phyloP scores from a whole-genome alignment of 2,797 vertebrate genomes.

The Gadopsis bispinosus region DNA sequence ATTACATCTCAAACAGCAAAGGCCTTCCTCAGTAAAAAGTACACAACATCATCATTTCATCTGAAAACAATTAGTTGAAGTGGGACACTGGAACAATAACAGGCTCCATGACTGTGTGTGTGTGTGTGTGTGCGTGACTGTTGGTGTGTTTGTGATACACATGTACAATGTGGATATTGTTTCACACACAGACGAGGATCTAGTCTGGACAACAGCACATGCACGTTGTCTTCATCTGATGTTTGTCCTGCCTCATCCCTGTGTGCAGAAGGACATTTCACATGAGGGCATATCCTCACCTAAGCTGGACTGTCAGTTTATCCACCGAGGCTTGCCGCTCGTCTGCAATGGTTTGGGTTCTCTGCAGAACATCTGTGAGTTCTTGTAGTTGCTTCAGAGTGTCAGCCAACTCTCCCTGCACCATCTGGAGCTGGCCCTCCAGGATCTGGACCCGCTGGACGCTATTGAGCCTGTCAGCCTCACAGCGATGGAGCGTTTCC shows the following conservation, averaged over 20 bases:
- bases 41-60: constrained; percentile 3
- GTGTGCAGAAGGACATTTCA: constrained; percentile 31
- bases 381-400: constrained; percentile 85
- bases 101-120: not conserved
- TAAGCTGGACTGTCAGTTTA: constrained; percentile 88
- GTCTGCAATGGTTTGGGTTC: constrained; percentile 86
- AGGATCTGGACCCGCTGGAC: constrained; percentile 81
- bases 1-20: not conserved
- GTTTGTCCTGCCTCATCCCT: constrained; percentile 12
- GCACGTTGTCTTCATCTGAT: not conserved
- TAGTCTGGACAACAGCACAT: not conserved
- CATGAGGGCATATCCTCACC: constrained; percentile 81
- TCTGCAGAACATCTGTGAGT: constrained; percentile 86
- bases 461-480: constrained; percentile 82
- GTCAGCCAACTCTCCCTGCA: constrained; percentile 83
- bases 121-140: constrained; percentile 1
- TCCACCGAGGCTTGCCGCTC: constrained; percentile 85
- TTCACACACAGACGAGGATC: constrained; percentile 13
- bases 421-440: constrained; percentile 86
- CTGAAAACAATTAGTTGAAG: not conserved
- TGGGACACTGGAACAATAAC: not conserved
- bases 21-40: constrained; percentile 3
- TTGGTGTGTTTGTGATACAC: constrained; percentile 7
- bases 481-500: constrained; percentile 87
- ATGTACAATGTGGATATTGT: constrained; percentile 1